Evolutionary conservation across 2,113 vertebrate species (phyloP), one percentile per base, ranked within the genome.

Genomic region (Pterocles gutturalis): DNA sequence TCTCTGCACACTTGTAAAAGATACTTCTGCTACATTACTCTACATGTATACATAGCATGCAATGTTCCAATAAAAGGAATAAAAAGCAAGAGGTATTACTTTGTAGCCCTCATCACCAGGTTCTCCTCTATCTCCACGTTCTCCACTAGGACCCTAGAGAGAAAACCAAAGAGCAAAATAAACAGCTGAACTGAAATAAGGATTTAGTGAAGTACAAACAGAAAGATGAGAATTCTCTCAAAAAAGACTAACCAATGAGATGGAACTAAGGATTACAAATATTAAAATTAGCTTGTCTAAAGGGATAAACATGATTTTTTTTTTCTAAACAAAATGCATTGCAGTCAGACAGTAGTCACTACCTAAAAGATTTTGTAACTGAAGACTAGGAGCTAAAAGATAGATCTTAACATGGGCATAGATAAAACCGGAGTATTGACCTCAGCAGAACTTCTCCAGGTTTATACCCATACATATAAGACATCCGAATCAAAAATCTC

Each of bases 91-190:
- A n/a, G 10, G 7, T 24, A 36, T 98, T 98, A 99, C 99, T 99
- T 98, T 98, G 98, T 99, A 99, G 61, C 99, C 99, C 72, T 98
- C 97, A 83, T 98, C 98, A 86, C 99, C 99, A 46, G 99, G 97
- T 67, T 99, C 99, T 90, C 99, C 99, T 82, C 98, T 98, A 10
- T 99, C 99, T 92, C 99, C 99, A 97, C 34, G 97, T 88, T 99
- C 98, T 73, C 99, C 99, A 26, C 79, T 36, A 83, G 94, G 96
- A 54, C 99, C 99, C 99, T 99, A 95, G 10, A 96, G 96, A 97
- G 94, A 94, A 75, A 95, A 97, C 1, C 82, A 58, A 85, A 73
- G 76, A 62, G 26, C 9, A 75, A 55, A 96, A 13, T 96, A 29
- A 76, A 91, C 46, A 91, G 36, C 38, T 96, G 58, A 70, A 69